Evolutionary conservation across 2,113 vertebrate species (phyloP), one percentile per base, ranked within the genome.

Genomic region (Sciurus niger): DNA sequence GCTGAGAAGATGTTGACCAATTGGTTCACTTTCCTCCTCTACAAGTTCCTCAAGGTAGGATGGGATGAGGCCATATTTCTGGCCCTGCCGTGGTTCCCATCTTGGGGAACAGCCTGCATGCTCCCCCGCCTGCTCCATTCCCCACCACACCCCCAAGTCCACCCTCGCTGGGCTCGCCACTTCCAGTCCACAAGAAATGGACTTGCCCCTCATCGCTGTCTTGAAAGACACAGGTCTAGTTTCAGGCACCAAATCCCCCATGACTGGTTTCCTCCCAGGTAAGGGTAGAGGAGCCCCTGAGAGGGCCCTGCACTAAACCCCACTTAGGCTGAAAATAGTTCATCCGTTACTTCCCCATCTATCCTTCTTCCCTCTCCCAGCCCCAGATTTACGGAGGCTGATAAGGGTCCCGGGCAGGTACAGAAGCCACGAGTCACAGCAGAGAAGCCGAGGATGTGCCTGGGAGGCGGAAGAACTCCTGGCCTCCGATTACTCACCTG

Each of bases 1-100:
- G 99, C 99, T 18, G 99, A 99, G 97, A 99, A 99, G 93, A 99
- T 99, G 99, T 93, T 99, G 79, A 99, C 99, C 60, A 99, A 99
- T 68, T 99, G 99, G 99, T 99, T 99, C 97, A 99, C 99, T 4
- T 99, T 99, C 96, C 98, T 99, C 18, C 98, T 99, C 55, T 99
- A 99, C 98, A 99, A 99, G 93, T 99, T 99, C 96, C 99, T 99
- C 68, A 99, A 99, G 99, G 99, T 99, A 98, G 96, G 98, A 74
- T 5, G 58, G 48, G 13, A 9, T 30, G 22, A 1, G 8, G 53
- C n/a, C 20, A 2, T 7, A 32, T 72, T 58, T 46, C 58, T 60
- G 79, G 24, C 20, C 8, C 90, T 46, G 53, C 65, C 40, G 12
- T 18, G 1, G 25, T 18, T 48, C 24, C 37, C 1, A 0, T 18